Evolutionary conservation across 35 echinoderm and acorn worm species (phyloP).

Genomic region (Acanthaster planci): DNA sequence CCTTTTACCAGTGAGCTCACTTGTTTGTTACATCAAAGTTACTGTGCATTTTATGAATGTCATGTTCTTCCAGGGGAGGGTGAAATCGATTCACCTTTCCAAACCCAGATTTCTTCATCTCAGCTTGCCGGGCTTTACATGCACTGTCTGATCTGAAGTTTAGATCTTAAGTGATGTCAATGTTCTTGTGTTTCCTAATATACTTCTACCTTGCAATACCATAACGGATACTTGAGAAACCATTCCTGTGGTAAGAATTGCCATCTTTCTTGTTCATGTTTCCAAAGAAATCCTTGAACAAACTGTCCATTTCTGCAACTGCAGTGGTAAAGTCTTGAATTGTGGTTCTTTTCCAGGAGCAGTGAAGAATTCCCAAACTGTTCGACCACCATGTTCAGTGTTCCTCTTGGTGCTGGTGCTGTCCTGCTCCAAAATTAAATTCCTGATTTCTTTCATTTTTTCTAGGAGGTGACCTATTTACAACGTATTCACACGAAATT

Average conservation of each 20-base stretch:
- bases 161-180: neutral
- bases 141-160: neutral
- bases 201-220: neutral
- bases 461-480: too few species aligned
- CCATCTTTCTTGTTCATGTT: neutral
- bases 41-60: slow-evolving; percentile 30
- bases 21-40: slow-evolving; percentile 14
- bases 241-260: neutral
- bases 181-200: neutral
- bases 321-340: neutral
- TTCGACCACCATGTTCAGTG: neutral
- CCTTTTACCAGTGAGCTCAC: slow-evolving; percentile 34
- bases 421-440: neutral
- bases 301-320: too few species aligned
- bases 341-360: neutral
- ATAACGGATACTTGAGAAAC: neutral
- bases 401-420: too few species aligned
- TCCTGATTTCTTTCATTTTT: neutral
- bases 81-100: slow-evolving; percentile 23
- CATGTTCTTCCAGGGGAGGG: slow-evolving; percentile 31
- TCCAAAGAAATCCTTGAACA: neutral
- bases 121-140: neutral
- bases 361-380: neutral
- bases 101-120: slow-evolving; percentile 38
- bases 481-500: too few species aligned